A percentile compares a stretch with the other conserved stretches of the same genome.
Evolutionary conservation across 2,888 invertebrate genomes (phyloP).

Genomic region (Epirrhoe alternata): DNA sequence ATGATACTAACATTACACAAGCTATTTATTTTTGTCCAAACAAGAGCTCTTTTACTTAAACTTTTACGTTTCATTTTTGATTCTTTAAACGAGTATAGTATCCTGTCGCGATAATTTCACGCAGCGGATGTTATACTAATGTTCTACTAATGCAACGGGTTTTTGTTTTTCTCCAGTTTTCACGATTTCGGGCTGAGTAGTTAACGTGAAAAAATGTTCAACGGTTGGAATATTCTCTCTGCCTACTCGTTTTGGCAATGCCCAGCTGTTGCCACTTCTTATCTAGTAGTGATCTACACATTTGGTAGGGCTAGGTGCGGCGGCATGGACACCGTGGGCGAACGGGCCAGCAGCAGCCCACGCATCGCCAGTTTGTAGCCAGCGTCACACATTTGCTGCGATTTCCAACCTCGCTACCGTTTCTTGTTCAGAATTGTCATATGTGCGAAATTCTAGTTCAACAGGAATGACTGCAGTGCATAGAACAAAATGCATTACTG

Average conservation of each 20-base stretch:
- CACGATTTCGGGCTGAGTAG: background rate
- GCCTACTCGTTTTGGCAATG: conserved; percentile 5
- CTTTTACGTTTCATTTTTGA: too few species aligned
- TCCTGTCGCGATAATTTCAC: too few species aligned
- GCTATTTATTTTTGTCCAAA: background rate
- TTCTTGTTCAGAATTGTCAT: conserved; percentile 49
- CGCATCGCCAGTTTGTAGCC: conserved; percentile 56
- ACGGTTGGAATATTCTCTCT: too few species aligned
- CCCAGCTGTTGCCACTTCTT: conserved; percentile 1
- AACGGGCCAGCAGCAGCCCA: conserved; percentile 67
- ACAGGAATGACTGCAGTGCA: background rate
- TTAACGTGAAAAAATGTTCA: too few species aligned
- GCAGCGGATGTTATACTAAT: background rate
- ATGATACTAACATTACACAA: background rate
- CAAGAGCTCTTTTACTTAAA: background rate
- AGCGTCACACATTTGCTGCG: conserved; percentile 57
- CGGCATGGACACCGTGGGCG: conserved; percentile 75
- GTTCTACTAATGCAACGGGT: background rate
- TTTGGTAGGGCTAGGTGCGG: conserved; percentile 77
- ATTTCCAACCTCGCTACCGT: conserved; percentile 74
- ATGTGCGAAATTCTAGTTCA: background rate
- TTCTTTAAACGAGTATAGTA: too few species aligned
- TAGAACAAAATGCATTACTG: background rate
- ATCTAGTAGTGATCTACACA: conserved; percentile 67
- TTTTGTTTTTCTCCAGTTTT: background rate